These are phyloP conservation scores for Illadopsis cleaveri DNA, from an alignment of 2,113 vertebrate genomes.

Conservation along the genomic window DNA sequence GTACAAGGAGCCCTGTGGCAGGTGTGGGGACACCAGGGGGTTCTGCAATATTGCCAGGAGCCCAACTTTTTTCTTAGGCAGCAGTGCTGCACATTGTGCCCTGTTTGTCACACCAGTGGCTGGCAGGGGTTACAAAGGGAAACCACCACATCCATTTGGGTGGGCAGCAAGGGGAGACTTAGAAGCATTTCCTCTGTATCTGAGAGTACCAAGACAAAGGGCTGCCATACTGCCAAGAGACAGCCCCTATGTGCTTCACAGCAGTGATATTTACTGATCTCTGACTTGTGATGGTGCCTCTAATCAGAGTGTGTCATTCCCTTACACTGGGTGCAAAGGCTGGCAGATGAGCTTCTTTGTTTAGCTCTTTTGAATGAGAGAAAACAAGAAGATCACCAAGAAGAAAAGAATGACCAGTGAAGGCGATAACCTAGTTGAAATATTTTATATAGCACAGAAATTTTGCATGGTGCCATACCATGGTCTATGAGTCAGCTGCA, in stretches of 20 bases:
- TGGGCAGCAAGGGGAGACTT: neutral
- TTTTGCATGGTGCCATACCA: neutral
- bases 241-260: rapidly evolving
- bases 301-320: rapidly evolving
- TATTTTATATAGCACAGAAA: neutral
- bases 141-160: rapidly evolving
- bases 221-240: neutral
- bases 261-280: neutral
- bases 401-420: neutral
- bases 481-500: neutral
- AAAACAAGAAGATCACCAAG: neutral
- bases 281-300: rapidly evolving
- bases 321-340: neutral
- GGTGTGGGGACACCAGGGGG: rapidly evolving
- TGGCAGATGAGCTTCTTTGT: neutral
- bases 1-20: rapidly evolving
- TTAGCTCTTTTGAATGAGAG: neutral
- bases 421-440: neutral
- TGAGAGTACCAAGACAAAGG: neutral
- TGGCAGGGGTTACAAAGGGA: neutral
- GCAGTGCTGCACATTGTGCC: rapidly evolving
- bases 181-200: neutral
- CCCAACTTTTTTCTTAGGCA: neutral
- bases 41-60: neutral
- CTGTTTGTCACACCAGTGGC: rapidly evolving